Percentiles rank a stretch among this genome's conserved stretches.
Conservation (phyloP, 1,140 invertebrate species). For the Drosophila miranda region DNA sequence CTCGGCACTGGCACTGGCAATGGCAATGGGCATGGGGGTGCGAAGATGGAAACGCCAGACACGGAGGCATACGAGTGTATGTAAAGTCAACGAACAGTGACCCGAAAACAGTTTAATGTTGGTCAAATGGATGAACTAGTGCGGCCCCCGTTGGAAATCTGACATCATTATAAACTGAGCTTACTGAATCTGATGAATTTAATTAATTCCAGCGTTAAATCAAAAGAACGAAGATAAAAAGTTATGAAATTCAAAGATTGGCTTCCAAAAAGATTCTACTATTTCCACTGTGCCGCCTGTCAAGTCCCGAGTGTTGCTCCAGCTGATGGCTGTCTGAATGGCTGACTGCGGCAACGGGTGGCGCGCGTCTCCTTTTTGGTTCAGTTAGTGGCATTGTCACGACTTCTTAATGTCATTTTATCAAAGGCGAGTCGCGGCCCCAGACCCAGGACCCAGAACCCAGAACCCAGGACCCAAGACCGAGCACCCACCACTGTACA, state of each 20-base stretch:
- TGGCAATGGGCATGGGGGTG: no score
- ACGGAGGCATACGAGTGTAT: slow-evolving; percentile 1
- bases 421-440: slow-evolving; percentile 74
- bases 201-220: no score
- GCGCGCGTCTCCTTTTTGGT: slow-evolving; percentile 62
- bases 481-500: background rate
- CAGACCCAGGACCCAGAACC: slow-evolving; percentile 8
- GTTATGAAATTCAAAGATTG: background rate
- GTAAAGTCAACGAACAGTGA: slow-evolving; percentile 15
- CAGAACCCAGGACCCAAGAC: slow-evolving; percentile 19
- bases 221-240: no score
- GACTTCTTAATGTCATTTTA: slow-evolving; percentile 81
- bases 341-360: slow-evolving; percentile 39
- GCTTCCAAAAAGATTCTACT: background rate
- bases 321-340: slow-evolving; percentile 52
- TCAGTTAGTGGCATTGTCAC: slow-evolving; percentile 80
- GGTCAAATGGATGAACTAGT: background rate
- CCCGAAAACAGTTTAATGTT: background rate
- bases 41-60: background rate
- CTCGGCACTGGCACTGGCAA: background rate
- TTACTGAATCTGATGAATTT: no score
- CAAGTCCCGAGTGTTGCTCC: slow-evolving; percentile 61
- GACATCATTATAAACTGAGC: no score
- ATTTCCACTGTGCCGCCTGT: slow-evolving; percentile 42
- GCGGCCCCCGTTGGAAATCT: no score